These are phyloP conservation scores for Cryptophagus acutangulus DNA, from an alignment of 2,888 invertebrate genomes.

Conservation along the genomic window DNA sequence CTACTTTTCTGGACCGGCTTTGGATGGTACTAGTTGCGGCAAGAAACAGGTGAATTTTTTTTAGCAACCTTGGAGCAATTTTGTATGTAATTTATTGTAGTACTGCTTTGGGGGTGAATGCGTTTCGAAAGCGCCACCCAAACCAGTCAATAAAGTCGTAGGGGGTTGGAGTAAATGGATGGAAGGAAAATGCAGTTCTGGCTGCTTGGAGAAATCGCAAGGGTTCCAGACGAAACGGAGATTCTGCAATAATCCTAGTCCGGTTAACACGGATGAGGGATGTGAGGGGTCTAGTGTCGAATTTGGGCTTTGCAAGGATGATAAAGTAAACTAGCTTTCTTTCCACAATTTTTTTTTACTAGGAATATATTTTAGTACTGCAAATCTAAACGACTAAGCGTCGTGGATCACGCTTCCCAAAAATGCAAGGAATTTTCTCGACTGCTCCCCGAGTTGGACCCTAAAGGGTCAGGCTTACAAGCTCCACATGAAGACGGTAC, in stretches of 20 bases:
- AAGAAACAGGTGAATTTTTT: conserved; percentile 50
- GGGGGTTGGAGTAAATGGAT: conserved; percentile 66
- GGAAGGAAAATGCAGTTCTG: conserved; percentile 58
- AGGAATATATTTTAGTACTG: conserved; percentile 41
- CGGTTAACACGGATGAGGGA: conserved; percentile 51
- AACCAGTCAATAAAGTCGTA: conserved; percentile 42
- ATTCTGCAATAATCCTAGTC: conserved; percentile 52
- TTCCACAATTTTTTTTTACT: conserved; percentile 8
- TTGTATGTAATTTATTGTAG: conserved; percentile 40
- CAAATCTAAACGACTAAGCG: conserved; percentile 51
- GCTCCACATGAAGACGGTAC: conserved; percentile 66
- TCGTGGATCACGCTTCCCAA: conserved; percentile 57
- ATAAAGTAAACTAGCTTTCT: conserved; percentile 54
- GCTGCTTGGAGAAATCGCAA: conserved; percentile 59
- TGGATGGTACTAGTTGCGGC: conserved; percentile 74
- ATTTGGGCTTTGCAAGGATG: conserved; percentile 63
- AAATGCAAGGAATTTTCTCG: conserved; percentile 62
- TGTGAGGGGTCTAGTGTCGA: conserved; percentile 63
- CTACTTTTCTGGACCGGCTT: conserved; percentile 76
- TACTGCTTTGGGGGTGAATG: conserved; percentile 67
- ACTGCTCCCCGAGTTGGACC: conserved; percentile 58
- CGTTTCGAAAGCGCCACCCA: conserved; percentile 45
- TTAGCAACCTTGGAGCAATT: not conserved
- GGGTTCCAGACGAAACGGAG: conserved; percentile 58
- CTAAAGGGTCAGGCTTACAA: conserved; percentile 65